Base-by-base conservation (phyloP, 2,797 vertebrate species). In the Fistularia commersonii region DNA sequence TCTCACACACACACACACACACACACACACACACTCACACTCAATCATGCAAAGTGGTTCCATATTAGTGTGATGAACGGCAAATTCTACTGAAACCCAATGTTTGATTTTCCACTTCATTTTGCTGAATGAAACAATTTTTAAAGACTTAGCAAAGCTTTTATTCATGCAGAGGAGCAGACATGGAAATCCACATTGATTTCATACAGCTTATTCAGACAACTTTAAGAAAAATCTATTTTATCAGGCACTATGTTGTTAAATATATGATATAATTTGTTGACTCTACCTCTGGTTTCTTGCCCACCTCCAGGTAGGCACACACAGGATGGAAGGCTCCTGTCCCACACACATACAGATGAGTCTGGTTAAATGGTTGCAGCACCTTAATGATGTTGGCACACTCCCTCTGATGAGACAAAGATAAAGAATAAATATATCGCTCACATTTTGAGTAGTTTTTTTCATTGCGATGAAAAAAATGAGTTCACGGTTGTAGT, bases 281-380 rank as follows among this genome's bases (percentile, higher is more conserved):
- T 35, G 34, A 6, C 34, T 35, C 8, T 95, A 99, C 97, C 97
- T 99, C 96, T 57, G 90, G 86, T 76, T 95, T 94, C 74, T 90
- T 94, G 77, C 96, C 96, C 82, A 97, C 90, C 66, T 95, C 94
- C 85, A 98, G 82, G 79, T 96, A 98, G 61, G 94, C 92, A 64
- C 97, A 99, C 76, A 96, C 81, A 6, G 97, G 97, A 79, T 99
- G 96, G 59, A 98, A 98, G 69, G 97, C 96, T 54, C 97, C 97
- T 0, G 97, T 99, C 72, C 97, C 97, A 38, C 97, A 99, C 41
- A 90, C 92, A 0, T 98, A 99, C 52, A 99, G 67, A 72, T 99
- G 97, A 41, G 93, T 99, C 73, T 98, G 94, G 83, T 99, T 99
- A 73, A 93, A 98, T 4, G 89, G 70, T 82, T 96, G 95, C 61